phyloP scores from a whole-genome alignment of 2,888 invertebrate species.

The Carcina quercana region DNA sequence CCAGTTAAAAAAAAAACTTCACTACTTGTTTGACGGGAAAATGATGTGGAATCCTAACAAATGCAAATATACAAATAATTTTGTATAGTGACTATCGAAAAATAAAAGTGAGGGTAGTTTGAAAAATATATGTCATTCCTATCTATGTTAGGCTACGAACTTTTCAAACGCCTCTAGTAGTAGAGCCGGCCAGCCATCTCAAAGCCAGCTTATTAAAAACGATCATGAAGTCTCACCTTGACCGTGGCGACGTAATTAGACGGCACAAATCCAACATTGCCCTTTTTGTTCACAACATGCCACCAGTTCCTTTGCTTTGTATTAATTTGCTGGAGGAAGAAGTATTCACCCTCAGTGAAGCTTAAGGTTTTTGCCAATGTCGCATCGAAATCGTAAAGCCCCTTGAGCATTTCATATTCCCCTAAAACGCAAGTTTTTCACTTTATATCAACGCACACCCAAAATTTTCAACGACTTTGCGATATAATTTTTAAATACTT shows the following conservation, averaged over 20 bases:
- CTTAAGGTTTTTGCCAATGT: slow-evolving; percentile 88
- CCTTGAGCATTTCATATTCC: slow-evolving; percentile 87
- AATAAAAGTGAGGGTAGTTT: too few species aligned
- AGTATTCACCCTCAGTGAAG: slow-evolving; percentile 86
- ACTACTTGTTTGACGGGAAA: too few species aligned
- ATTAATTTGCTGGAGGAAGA: slow-evolving; percentile 85
- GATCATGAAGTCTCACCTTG: slow-evolving; percentile 74
- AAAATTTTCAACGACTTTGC: not conserved
- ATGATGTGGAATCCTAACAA: too few species aligned
- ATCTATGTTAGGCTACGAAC: too few species aligned
- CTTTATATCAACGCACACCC: slow-evolving; percentile 19
- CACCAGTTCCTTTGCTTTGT: slow-evolving; percentile 91
- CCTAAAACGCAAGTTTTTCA: slow-evolving; percentile 56
- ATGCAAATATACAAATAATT: too few species aligned
- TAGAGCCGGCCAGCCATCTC: too few species aligned
- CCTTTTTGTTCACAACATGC: slow-evolving; percentile 89
- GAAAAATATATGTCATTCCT: too few species aligned
- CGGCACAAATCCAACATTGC: slow-evolving; percentile 89
- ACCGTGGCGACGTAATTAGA: slow-evolving; percentile 89
- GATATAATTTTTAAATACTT: slow-evolving; percentile 6
- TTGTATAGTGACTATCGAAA: too few species aligned
- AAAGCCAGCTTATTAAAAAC: too few species aligned
- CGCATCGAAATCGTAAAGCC: slow-evolving; percentile 88
- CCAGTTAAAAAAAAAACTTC: too few species aligned
- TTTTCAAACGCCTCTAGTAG: too few species aligned